Base-by-base conservation (phyloP, 2,113 vertebrate genomes). In the Oncorhynchus tshawytscha region DNA sequence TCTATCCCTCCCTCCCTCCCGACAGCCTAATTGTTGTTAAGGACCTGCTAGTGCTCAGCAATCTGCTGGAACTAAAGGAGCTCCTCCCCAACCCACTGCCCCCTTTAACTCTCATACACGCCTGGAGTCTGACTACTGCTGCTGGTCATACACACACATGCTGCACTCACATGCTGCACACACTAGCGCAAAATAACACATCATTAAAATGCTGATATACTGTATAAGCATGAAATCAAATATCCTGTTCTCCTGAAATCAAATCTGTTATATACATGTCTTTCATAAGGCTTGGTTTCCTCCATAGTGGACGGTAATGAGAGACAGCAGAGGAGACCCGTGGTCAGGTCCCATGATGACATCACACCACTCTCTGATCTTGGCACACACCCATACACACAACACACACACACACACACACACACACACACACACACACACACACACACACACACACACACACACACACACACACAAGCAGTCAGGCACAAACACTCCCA, bases 241-340 rank as follows among this genome's bases (percentile, higher is more conserved):
- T 45, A 45, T 51, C 49, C 49, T 51, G 49, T 16, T 51, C 15
- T 51, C 49, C 12, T 51, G 49, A 51, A 51, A 51, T 51, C 49
- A 51, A 8, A 39, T 39, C 34, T 8, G 34, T 7, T 39, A 39
- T 39, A 39, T 39, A 8, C 34, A 27, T 66, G 25, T 12, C 9
- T 51, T 51, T 51, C 13, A 51, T 51, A 66, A 11, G 76, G 45
- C n/a, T 67, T 25, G 71, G 78, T 85, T 90, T 88, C 74, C 79
- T 86, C 25, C 49, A 24, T 24, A 76, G 31, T 51, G 67, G 0
- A 1, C 59, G 78, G 76, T 71, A 86, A 85, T 80, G 27, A 51
- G 59, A 80, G 48, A 74, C 78, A 87, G 87, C 66, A 48, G 77
- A 72, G 73, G 31, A 59, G 78, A 74, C 48, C 65, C 69, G 78